These are phyloP conservation scores for Orgyia antiqua DNA, from an alignment of 2,888 invertebrate genomes.

Conservation along the genomic window DNA sequence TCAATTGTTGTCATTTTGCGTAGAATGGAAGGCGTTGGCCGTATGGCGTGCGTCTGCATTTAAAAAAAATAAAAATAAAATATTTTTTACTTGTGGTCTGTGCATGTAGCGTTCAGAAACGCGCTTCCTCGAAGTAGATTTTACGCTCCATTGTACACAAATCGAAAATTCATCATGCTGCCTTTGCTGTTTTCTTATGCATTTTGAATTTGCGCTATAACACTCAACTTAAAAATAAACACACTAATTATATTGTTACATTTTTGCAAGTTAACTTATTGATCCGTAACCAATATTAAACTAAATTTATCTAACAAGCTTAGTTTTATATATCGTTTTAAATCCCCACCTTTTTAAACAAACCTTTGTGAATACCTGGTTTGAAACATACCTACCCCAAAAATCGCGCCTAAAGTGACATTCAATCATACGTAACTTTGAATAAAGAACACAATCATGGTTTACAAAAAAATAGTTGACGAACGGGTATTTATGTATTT, in stretches of 20 bases:
- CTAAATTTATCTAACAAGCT: slow-evolving; percentile 15
- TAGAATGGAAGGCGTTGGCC: slow-evolving; percentile 47
- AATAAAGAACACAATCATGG: slow-evolving; percentile 11
- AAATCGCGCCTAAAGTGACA: background rate
- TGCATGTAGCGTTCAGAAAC: slow-evolving; percentile 20
- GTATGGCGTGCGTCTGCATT: slow-evolving; percentile 63
- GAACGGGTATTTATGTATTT: slow-evolving; percentile 22
- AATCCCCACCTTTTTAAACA: slow-evolving; percentile 26
- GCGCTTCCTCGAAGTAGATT: slow-evolving; percentile 7
- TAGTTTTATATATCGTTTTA: slow-evolving; percentile 23
- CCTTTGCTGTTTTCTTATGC: too few species aligned
- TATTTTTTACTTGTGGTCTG: slow-evolving; percentile 31
- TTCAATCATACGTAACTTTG: slow-evolving; percentile 1
- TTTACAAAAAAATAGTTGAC: slow-evolving; percentile 10
- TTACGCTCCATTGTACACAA: slow-evolving; percentile 7
- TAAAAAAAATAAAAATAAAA: slow-evolving; percentile 53
- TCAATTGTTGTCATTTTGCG: slow-evolving; percentile 68
- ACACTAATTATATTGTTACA: slow-evolving; percentile 2
- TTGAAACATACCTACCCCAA: slow-evolving; percentile 1
- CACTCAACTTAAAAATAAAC: slow-evolving; percentile 7
- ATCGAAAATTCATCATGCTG: background rate
- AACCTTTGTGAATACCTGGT: slow-evolving; percentile 6
- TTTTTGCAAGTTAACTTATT: slow-evolving; percentile 15
- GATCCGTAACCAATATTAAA: slow-evolving; percentile 24
- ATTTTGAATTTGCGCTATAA: slow-evolving; percentile 2